These are phyloP conservation scores for Apotomis capreana DNA, from an alignment of 2,888 invertebrate genomes.

Conservation along the genomic window DNA sequence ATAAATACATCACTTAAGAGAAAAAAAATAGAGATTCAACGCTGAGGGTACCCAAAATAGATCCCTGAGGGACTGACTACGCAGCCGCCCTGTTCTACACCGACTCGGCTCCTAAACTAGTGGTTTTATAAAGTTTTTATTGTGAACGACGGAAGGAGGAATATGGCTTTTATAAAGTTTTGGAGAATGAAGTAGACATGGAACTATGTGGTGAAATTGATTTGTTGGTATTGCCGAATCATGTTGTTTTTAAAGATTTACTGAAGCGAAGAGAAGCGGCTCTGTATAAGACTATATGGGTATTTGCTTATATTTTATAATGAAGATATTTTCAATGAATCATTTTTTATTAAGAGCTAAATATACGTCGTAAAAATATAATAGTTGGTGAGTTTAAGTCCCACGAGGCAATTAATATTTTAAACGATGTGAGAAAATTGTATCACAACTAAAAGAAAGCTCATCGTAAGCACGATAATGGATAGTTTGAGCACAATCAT, in stretches of 20 bases:
- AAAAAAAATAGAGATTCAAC: conserved; percentile 64
- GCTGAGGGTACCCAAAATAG: conserved; percentile 77
- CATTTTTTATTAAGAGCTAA: background rate
- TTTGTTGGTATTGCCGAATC: conserved; percentile 29
- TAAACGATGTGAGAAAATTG: background rate
- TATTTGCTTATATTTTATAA: background rate
- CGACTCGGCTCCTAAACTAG: conserved; percentile 48
- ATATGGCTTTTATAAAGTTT: conserved; percentile 33
- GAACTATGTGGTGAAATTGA: conserved; percentile 24
- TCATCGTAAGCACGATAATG: conserved; percentile 4
- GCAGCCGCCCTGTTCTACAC: conserved; percentile 64
- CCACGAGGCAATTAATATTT: background rate
- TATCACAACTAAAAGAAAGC: conserved; percentile 3
- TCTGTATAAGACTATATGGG: background rate
- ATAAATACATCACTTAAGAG: conserved; percentile 78
- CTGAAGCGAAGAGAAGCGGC: background rate
- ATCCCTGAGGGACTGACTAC: conserved; percentile 79
- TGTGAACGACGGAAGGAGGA: conserved; percentile 34
- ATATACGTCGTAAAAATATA: background rate
- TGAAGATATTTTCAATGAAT: background rate
- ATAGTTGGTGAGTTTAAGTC: background rate
- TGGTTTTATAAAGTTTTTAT: conserved; percentile 39
- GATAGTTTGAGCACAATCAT: conserved; percentile 22
- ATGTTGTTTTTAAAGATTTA: conserved; percentile 14
- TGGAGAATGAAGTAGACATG: conserved; percentile 32